Evolutionary conservation across 2,888 invertebrate species (phyloP).

Genomic region (Phengaris alcon): DNA sequence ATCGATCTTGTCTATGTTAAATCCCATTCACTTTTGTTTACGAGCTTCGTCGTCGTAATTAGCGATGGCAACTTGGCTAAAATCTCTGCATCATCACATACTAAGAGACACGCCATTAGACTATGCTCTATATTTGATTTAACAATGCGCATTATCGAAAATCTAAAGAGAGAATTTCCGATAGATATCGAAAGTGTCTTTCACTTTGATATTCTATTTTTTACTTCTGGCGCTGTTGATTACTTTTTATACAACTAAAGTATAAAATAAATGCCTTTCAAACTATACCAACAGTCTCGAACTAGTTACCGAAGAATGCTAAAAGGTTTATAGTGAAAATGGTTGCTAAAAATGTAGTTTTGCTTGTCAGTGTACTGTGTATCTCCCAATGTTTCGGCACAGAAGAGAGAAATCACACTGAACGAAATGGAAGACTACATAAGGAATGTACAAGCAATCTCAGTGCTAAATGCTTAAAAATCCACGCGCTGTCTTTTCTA

Average conservation of each 20-base stretch:
- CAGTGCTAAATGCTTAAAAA: constrained; percentile 87
- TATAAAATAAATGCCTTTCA: constrained; percentile 66
- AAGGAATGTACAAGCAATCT: constrained; percentile 66
- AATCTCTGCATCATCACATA: too few relatives aligned
- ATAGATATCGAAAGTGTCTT: constrained; percentile 36
- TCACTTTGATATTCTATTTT: constrained; percentile 51
- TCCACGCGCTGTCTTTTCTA: constrained; percentile 87
- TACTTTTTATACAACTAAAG: constrained; percentile 54
- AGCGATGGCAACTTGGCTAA: too few relatives aligned
- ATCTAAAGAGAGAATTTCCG: constrained; percentile 41
- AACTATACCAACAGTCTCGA: constrained; percentile 57
- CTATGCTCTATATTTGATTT: not conserved
- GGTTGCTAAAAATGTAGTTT: constrained; percentile 52
- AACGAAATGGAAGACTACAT: constrained; percentile 61
- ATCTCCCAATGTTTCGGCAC: constrained; percentile 37
- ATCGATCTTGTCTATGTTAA: too few relatives aligned
- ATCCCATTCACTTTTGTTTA: too few relatives aligned
- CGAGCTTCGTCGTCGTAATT: too few relatives aligned
- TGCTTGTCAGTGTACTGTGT: constrained; percentile 50
- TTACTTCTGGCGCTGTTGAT: constrained; percentile 50
- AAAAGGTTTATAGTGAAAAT: constrained; percentile 52
- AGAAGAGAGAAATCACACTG: constrained; percentile 40
- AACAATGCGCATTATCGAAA: constrained; percentile 36
- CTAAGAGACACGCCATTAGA: too few relatives aligned
- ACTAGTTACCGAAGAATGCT: constrained; percentile 34